Evolutionary conservation across 2,113 vertebrate species (phyloP).

Genomic region (Coptodon rendalli): DNA sequence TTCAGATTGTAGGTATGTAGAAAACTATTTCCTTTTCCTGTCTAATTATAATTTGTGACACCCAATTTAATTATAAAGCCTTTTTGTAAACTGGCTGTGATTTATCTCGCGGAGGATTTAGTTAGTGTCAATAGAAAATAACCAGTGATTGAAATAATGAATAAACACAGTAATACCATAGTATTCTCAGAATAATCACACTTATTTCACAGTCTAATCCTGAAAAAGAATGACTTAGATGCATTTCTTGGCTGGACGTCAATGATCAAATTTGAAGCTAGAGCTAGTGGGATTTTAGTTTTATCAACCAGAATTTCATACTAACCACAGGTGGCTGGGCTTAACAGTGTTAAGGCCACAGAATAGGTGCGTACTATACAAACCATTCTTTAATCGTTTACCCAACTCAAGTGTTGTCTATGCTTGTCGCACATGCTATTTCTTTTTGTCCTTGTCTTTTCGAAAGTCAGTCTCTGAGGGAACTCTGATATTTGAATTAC

Average conservation of each 20-base stretch:
- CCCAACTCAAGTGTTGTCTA: background rate
- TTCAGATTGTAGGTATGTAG: background rate
- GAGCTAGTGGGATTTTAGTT: background rate
- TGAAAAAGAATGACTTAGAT: background rate
- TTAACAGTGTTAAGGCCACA: background rate
- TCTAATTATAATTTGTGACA: background rate
- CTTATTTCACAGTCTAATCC: background rate
- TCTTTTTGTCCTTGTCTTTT: background rate
- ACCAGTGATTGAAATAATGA: background rate
- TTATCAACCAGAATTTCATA: background rate
- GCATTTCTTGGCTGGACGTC: background rate
- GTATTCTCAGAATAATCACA: background rate
- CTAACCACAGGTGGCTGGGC: background rate
- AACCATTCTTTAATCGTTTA: background rate
- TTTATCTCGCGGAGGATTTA: background rate
- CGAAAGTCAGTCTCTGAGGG: background rate
- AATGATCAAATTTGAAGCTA: background rate
- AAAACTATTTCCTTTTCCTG: background rate
- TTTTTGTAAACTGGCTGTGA: background rate
- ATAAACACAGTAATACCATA: background rate
- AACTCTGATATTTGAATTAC: background rate
- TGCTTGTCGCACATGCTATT: background rate
- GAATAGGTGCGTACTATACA: fast-evolving
- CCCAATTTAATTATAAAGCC: background rate
- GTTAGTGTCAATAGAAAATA: background rate